Conservation (phyloP, 2,113 vertebrate genomes). For the Ceyx cyanopectus region DNA sequence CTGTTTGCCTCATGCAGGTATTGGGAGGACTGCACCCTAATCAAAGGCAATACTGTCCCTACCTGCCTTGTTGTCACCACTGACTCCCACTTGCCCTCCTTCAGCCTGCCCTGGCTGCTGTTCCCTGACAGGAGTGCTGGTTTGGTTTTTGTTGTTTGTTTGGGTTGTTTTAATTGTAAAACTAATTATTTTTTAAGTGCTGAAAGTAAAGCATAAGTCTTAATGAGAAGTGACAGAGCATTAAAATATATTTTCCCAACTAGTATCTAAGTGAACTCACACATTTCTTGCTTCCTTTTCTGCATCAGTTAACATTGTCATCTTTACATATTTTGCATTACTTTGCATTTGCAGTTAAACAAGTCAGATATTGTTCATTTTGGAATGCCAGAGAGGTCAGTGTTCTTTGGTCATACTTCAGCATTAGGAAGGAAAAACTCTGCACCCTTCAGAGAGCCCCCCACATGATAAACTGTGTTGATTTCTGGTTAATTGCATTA, state of each 20-base stretch:
- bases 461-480: not conserved
- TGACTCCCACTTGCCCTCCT: not conserved
- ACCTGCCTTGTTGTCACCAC: not conserved
- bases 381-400: not conserved
- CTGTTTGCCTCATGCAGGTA: not conserved
- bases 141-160: not conserved
- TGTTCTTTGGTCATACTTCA: not conserved
- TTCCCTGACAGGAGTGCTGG: not conserved
- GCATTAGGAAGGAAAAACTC: not conserved
- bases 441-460: not conserved
- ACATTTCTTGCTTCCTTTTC: not conserved
- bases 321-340: not conserved
- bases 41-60: not conserved
- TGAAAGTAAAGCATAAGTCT: not conserved
- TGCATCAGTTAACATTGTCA: not conserved
- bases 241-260: not conserved
- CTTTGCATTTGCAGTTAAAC: not conserved
- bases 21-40: not conserved
- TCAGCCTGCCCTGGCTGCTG: not conserved
- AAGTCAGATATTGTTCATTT: not conserved
- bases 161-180: not conserved
- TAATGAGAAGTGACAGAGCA: not conserved
- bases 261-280: not conserved
- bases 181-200: not conserved
- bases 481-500: not conserved